These are phyloP conservation scores for Amphiprion percula DNA, from an alignment of 2,113 vertebrate genomes.

Conservation along the genomic window DNA sequence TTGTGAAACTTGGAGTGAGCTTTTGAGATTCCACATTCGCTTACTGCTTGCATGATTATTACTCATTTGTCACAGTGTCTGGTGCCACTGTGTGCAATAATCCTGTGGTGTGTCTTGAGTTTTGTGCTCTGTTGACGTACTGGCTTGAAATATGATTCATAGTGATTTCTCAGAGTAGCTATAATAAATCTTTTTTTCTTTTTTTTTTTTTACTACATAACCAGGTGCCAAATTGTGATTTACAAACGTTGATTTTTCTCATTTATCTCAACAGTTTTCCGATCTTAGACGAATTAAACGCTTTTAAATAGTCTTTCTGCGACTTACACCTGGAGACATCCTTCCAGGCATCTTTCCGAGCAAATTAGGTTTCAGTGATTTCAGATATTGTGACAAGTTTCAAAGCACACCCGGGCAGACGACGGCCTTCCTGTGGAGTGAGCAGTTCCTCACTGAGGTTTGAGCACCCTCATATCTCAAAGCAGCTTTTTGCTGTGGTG, in stretches of 20 bases:
- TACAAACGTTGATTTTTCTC: neutral
- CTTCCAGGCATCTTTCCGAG: constrained; percentile 1
- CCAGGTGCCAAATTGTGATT: neutral
- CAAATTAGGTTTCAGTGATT: constrained; percentile 23
- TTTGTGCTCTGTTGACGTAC: neutral
- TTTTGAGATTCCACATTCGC: constrained; percentile 23
- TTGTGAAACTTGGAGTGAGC: constrained; percentile 6
- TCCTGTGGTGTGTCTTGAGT: neutral
- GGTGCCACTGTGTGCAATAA: neutral
- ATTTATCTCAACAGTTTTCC: neutral
- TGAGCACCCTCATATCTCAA: constrained; percentile 57
- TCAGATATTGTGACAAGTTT: constrained; percentile 47
- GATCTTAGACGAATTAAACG: neutral
- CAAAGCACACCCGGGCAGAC: constrained; percentile 20
- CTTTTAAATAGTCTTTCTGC: constrained; percentile 11
- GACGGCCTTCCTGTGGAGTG: constrained; percentile 35
- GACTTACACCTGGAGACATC: neutral
- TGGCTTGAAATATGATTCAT: constrained; percentile 3
- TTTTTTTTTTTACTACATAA: neutral
- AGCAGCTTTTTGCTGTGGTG: constrained; percentile 65
- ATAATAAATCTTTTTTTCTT: neutral
- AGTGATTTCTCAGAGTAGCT: neutral
- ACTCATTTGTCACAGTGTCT: constrained; percentile 16
- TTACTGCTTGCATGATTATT: constrained; percentile 19
- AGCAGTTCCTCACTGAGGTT: constrained; percentile 56